Conservation (phyloP, 2,797 vertebrate genomes). For the Gambusia yucatana region DNA sequence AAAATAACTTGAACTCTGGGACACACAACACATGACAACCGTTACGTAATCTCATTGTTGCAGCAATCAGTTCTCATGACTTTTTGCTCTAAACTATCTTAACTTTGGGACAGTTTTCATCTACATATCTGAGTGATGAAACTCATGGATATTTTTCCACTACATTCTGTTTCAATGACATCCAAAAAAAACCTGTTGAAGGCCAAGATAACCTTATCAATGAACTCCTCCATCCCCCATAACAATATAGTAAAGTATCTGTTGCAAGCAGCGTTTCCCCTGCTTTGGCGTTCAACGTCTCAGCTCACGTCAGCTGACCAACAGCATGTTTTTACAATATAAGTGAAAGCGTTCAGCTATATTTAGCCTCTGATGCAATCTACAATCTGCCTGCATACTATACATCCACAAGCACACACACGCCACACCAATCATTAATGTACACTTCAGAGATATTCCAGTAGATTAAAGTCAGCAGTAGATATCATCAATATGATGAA, state of each 20-base stretch:
- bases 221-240: background rate
- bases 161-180: background rate
- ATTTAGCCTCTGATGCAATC: background rate
- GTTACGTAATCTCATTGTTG: background rate
- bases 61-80: background rate
- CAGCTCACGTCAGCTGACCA: background rate
- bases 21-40: background rate
- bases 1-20: background rate
- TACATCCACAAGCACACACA: slow-evolving; percentile 19
- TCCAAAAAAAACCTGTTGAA: background rate
- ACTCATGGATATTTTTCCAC: background rate
- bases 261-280: background rate
- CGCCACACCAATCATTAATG: slow-evolving; percentile 37
- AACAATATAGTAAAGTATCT: background rate
- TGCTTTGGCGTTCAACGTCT: background rate
- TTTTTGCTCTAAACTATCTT: background rate
- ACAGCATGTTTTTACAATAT: background rate
- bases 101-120: background rate
- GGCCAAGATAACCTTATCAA: background rate
- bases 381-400: background rate
- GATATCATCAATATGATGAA: slow-evolving; percentile 51
- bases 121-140: background rate
- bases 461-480: slow-evolving; percentile 43
- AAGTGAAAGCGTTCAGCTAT: background rate
- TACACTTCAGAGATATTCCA: slow-evolving; percentile 70